Evolutionary conservation across 2,113 vertebrate species (phyloP).

Genomic region (Hyperopisus bebe): DNA sequence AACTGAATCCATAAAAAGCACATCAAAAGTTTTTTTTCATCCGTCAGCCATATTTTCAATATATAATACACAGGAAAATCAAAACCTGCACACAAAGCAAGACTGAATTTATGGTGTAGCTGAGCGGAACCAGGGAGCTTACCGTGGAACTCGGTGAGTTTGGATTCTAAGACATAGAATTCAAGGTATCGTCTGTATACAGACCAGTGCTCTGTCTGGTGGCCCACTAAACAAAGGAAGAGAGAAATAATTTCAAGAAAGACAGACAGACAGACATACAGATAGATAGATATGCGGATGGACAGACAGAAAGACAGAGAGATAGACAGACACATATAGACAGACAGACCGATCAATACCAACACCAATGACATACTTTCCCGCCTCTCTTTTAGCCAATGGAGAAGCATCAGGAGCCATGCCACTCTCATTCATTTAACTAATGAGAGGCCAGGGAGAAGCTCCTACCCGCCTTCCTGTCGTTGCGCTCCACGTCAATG

Average conservation of each 20-base stretch:
- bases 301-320: background rate
- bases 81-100: constrained; percentile 6
- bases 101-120: background rate
- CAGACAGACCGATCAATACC: background rate
- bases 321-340: background rate
- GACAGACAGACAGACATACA: background rate
- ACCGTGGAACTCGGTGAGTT: constrained; percentile 97
- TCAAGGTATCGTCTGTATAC: constrained; percentile 92
- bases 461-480: constrained; percentile 77
- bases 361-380: background rate
- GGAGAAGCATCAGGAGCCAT: background rate
- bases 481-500: constrained; percentile 93
- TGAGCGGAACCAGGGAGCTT: constrained; percentile 33
- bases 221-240: constrained; percentile 69
- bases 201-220: constrained; percentile 89
- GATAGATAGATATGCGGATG: background rate
- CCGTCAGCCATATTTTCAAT: background rate
- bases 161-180: constrained; percentile 95
- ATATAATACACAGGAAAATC: background rate
- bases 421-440: background rate
- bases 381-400: background rate
- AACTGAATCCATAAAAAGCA: background rate
- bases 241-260: constrained; percentile 2
- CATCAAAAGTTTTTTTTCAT: background rate
- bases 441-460: background rate